These are phyloP conservation scores for Lacerta viridis DNA, from an alignment of 2,797 vertebrate species.

Conservation along the genomic window DNA sequence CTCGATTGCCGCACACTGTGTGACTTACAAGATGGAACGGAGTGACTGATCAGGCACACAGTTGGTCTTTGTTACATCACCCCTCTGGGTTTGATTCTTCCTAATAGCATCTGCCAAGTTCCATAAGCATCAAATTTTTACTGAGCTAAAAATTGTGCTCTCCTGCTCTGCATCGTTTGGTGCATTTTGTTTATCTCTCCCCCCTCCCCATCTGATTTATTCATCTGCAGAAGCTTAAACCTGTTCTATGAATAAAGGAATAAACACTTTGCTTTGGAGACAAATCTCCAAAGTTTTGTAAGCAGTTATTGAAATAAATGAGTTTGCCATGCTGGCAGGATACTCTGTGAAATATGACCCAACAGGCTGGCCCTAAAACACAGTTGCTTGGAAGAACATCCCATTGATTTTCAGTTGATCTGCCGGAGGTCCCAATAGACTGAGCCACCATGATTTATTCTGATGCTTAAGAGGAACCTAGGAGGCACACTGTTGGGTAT, in stretches of 20 bases:
- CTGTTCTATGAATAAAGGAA: neutral
- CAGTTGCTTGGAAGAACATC: constrained; percentile 6
- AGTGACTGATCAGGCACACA: fast-evolving
- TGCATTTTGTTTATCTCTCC: constrained; percentile 7
- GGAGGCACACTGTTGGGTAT: neutral
- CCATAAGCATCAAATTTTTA: neutral
- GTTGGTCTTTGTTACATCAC: constrained; percentile 10
- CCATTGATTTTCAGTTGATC: constrained; percentile 32
- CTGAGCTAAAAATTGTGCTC: constrained; percentile 27
- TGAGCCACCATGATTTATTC: constrained; percentile 16
- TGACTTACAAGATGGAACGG: constrained; percentile 21
- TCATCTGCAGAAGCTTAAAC: neutral
- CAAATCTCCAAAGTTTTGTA: neutral
- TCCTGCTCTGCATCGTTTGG: constrained; percentile 21
- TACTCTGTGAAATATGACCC: neutral
- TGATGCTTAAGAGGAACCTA: neutral
- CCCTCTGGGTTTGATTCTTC: constrained; percentile 12
- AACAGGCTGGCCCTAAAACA: neutral
- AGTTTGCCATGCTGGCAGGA: neutral
- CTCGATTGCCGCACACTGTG: neutral
- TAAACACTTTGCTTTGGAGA: fast-evolving
- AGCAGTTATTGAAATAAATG: constrained; percentile 1
- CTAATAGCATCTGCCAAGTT: constrained; percentile 16
- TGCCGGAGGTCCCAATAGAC: neutral
- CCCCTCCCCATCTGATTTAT: neutral